A percentile compares a stretch with the other conserved stretches of the same genome.
Evolutionary conservation across 2,888 invertebrate species (phyloP).

Genomic region (Drosophila algonquin): DNA sequence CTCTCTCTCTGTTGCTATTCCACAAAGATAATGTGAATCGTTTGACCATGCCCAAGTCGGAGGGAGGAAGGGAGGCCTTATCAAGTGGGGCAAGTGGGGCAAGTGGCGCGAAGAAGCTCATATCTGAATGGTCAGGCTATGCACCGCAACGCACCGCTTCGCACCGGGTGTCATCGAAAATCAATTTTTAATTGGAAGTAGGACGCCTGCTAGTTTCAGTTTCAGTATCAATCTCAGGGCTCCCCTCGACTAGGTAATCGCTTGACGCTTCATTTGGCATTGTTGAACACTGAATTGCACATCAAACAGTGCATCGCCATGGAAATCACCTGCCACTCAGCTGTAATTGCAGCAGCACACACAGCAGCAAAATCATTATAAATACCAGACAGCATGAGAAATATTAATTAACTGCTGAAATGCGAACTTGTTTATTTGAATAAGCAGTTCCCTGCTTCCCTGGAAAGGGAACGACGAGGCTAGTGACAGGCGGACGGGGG

Average conservation of each 20-base stretch:
- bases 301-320: conserved; percentile 5
- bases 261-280: conserved; percentile 17
- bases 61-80: conserved; percentile 25
- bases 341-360: conserved; percentile 18
- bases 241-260: conserved; percentile 1
- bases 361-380: conserved; percentile 18
- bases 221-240: neutral
- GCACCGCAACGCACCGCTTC: neutral
- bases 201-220: neutral
- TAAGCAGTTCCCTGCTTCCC: neutral
- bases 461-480: neutral
- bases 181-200: neutral
- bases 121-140: conserved; percentile 54
- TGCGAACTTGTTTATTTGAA: conserved; percentile 50
- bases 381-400: conserved; percentile 33
- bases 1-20: conserved; percentile 15
- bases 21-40: conserved; percentile 61
- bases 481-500: too few relatives aligned
- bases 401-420: conserved; percentile 69
- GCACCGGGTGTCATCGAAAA: neutral
- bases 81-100: conserved; percentile 63
- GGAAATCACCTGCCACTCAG: conserved; percentile 24
- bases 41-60: conserved; percentile 29
- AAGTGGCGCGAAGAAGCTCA: conserved; percentile 47
- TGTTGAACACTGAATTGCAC: conserved; percentile 26